Evolutionary conservation across 2,113 vertebrate species (phyloP), one percentile per base, ranked within the genome.

Genomic region (Calidris pygmaea): DNA sequence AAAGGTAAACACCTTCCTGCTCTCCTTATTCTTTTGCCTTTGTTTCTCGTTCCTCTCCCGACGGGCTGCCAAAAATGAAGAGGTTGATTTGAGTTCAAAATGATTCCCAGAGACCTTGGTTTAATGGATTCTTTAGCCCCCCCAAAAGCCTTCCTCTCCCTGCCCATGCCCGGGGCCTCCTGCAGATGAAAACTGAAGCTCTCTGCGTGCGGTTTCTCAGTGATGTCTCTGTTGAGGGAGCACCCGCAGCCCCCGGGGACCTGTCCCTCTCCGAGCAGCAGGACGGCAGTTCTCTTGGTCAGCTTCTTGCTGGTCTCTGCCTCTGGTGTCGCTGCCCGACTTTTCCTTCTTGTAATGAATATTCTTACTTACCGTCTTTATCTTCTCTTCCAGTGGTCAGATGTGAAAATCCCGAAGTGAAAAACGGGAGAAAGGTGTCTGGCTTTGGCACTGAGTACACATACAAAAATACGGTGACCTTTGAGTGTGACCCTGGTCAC

Each of bases 371-470:
- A 22, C 10, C 21, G 18, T 30, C 19, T 41, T 41, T 75, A 19
- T 59, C 73, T 91, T 66, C 29, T 3, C 52, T 93, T 85, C 29
- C 90, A 98, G 98, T 30, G 73, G 45, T 98, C 72, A 59, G 0
- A 4, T 98, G 98, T 91, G 0, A 55, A 59, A 37, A 39, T 37
- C 98, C 98, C 20, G 1, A 37, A 4, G 47, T 98, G 79, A 6
- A 17, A 72, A 30, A 97, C 8, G 97, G 80, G 59, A 79, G 0
- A 6, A 85, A 52, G 27, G 3, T 24, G 5, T 88, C 79, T 37
- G 96, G 97, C 70, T 91, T 94, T 13, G 23, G 82, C 63, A 3
- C 10, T 3, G 26, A 1, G 26, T 66, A 97, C 90, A 45, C 5
- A 0, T 97, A 97, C 14, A 83, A 73, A 84, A 5, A 95, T 1